Conservation (phyloP, 2,888 invertebrate genomes). For the Maniola hyperantus region DNA sequence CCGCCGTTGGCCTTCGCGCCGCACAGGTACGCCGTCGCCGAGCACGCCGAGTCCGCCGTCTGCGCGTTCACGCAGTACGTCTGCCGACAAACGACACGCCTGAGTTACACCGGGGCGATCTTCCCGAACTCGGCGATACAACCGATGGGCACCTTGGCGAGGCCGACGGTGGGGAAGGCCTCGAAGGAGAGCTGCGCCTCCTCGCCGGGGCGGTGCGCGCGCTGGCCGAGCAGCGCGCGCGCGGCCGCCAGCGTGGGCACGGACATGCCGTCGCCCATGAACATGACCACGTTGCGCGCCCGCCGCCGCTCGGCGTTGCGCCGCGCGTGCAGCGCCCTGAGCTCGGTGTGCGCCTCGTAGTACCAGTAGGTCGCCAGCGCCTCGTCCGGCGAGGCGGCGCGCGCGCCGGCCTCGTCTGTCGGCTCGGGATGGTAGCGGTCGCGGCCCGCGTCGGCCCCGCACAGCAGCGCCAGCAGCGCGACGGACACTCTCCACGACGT, state of each 20-base stretch:
- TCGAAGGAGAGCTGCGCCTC: constrained; percentile 84
- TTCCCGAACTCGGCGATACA: too few species aligned
- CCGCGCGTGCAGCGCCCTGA: constrained; percentile 52
- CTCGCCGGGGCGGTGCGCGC: constrained; percentile 79
- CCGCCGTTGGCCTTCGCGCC: constrained; percentile 85
- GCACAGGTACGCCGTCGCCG: constrained; percentile 85
- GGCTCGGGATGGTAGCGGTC: neutral
- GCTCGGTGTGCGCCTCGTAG: constrained; percentile 40
- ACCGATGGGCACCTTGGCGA: constrained; percentile 81
- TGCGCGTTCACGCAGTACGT: constrained; percentile 83
- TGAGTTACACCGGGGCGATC: too few species aligned
- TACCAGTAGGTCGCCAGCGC: neutral
- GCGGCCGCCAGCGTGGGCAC: constrained; percentile 86
- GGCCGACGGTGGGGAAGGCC: constrained; percentile 83
- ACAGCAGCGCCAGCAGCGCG: neutral
- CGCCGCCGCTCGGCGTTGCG: constrained; percentile 40
- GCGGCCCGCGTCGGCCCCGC: neutral
- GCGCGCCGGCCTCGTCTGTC: neutral
- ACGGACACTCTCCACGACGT: neutral
- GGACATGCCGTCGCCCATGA: constrained; percentile 90
- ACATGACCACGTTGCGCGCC: constrained; percentile 85
- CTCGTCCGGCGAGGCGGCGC: neutral
- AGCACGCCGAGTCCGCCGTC: constrained; percentile 87
- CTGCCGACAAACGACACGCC: too few species aligned
- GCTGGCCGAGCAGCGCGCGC: constrained; percentile 85